A percentile compares a stretch with the other conserved stretches of the same genome.
Conservation (phyloP, 1,140 invertebrate genomes). For the Neodiprion lecontei region DNA sequence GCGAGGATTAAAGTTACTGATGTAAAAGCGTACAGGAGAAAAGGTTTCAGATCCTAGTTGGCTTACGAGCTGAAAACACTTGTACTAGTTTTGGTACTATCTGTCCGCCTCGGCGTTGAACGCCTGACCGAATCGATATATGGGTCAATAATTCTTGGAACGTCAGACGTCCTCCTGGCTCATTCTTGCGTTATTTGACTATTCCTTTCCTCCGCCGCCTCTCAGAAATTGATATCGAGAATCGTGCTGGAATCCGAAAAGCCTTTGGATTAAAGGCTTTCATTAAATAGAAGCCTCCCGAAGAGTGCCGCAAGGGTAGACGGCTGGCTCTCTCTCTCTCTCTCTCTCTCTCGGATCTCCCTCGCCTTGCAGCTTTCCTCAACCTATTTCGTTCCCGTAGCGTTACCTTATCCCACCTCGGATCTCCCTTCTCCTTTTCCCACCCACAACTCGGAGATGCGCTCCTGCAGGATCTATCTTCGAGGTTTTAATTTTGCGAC, state of each 20-base stretch:
- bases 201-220: slow-evolving; percentile 19
- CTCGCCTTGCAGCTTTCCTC: too few species aligned
- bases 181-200: slow-evolving; percentile 4
- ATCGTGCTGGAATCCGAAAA: slow-evolving; percentile 11
- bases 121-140: neutral
- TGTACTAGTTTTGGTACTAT: too few species aligned
- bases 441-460: slow-evolving; percentile 10
- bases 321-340: neutral
- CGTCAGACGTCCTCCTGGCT: neutral
- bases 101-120: neutral
- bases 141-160: neutral
- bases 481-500: slow-evolving; percentile 34
- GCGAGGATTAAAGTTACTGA: neutral
- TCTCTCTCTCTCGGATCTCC: neutral
- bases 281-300: slow-evolving; percentile 5
- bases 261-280: slow-evolving; percentile 16
- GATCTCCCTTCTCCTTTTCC: slow-evolving; percentile 18
- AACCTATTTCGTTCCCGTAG: slow-evolving; percentile 3
- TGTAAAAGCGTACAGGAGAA: too few species aligned
- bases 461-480: slow-evolving; percentile 12
- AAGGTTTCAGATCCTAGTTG: too few species aligned
- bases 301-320: neutral
- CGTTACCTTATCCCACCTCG: slow-evolving; percentile 17
- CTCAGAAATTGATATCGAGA: slow-evolving; percentile 16
- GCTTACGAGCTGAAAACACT: too few species aligned